These are phyloP conservation scores for Chirona hameri DNA, from an alignment of 2,888 invertebrate species.

Conservation along the genomic window DNA sequence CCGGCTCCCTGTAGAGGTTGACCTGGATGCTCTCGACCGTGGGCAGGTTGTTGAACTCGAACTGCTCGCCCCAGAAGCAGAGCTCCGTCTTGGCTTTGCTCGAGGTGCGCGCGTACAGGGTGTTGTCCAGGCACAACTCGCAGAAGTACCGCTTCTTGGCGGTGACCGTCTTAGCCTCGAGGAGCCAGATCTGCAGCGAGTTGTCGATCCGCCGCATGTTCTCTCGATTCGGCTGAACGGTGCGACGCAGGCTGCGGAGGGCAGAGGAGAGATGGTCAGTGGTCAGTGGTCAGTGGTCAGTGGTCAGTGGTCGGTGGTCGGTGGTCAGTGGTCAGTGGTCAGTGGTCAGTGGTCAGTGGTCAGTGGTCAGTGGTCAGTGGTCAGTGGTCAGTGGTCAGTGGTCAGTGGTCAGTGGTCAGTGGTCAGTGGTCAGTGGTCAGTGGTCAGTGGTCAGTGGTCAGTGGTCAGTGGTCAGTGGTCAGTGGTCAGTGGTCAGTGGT, in stretches of 20 bases:
- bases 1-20: constrained; percentile 85
- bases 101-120: constrained; percentile 64
- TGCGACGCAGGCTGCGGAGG: constrained; percentile 67
- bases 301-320: no score
- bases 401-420: no score
- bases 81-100: constrained; percentile 82
- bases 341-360: no score
- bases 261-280: no score
- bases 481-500: background rate
- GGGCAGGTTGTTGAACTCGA: constrained; percentile 78
- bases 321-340: no score
- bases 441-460: no score
- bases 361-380: no score
- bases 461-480: no score
- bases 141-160: constrained; percentile 57
- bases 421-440: no score
- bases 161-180: constrained; percentile 84
- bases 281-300: no score
- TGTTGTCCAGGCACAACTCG: constrained; percentile 37
- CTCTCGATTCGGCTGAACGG: constrained; percentile 79
- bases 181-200: constrained; percentile 84
- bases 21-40: constrained; percentile 62
- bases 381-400: no score
- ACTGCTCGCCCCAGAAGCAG: constrained; percentile 95
- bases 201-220: constrained; percentile 79